phyloP scores from a whole-genome alignment of 2,888 invertebrate genomes.

The Euplagia quadripunctaria region DNA sequence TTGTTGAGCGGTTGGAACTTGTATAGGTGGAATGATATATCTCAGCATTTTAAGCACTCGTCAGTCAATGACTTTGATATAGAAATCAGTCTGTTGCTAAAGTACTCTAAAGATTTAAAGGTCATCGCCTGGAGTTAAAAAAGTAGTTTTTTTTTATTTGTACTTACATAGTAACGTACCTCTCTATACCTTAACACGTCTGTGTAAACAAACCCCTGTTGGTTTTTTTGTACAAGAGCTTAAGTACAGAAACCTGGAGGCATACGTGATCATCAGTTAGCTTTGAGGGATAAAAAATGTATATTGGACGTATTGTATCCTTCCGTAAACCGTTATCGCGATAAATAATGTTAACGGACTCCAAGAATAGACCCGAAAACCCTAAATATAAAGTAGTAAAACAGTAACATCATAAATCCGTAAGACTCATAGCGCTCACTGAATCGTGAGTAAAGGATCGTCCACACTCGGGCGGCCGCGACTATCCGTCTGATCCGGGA shows the following conservation, averaged over 20 bases:
- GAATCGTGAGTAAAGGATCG: slow-evolving; percentile 82
- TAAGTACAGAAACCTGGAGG: background rate
- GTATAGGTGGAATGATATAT: background rate
- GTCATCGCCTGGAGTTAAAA: background rate
- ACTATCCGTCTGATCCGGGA: slow-evolving; percentile 80
- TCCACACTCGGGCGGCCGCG: slow-evolving; percentile 74
- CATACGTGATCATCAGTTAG: background rate
- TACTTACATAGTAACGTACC: too few relatives aligned
- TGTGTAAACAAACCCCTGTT: background rate
- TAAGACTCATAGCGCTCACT: slow-evolving; percentile 73
- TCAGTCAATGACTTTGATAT: background rate
- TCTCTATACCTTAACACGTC: background rate
- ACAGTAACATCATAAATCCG: slow-evolving; percentile 62
- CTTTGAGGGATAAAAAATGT: background rate
- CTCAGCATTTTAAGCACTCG: background rate
- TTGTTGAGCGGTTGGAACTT: background rate
- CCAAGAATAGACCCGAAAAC: slow-evolving; percentile 17
- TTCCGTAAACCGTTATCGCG: background rate
- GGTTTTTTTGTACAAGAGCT: background rate
- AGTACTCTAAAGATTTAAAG: background rate
- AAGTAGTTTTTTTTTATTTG: background rate
- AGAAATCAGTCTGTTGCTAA: background rate
- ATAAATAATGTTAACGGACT: background rate
- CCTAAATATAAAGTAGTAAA: slow-evolving; percentile 37
- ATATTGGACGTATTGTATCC: background rate